A percentile compares a stretch with the other conserved stretches of the same genome.
phyloP scores from a whole-genome alignment of 37 sponge, comb jelly and placozoan species.

The Cliona cf. orientalis region DNA sequence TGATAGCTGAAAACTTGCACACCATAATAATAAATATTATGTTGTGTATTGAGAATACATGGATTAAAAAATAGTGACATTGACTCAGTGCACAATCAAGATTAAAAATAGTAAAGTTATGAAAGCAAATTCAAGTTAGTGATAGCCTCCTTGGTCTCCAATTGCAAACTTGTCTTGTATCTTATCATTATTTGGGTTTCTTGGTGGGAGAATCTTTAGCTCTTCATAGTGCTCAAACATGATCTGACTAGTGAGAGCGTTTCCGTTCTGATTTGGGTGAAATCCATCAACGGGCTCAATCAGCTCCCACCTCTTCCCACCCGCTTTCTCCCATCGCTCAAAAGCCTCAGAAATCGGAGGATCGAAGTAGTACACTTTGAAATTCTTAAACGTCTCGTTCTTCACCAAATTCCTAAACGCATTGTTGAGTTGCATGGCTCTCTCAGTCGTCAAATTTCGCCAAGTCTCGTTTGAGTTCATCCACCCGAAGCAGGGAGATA shows the following conservation, averaged over 20 bases:
- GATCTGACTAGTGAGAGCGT: slow-evolving; percentile 71
- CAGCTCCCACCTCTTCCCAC: slow-evolving; percentile 81
- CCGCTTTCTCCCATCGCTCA: slow-evolving; percentile 59
- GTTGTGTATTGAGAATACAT: too few relatives aligned
- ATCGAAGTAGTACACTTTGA: slow-evolving; percentile 76
- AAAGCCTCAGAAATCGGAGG: slow-evolving; percentile 55
- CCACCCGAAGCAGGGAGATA: slow-evolving; percentile 96
- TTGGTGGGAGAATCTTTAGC: slow-evolving; percentile 70
- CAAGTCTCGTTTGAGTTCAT: slow-evolving; percentile 88
- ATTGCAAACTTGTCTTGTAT: slow-evolving; percentile 81
- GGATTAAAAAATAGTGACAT: too few relatives aligned
- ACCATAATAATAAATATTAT: too few relatives aligned
- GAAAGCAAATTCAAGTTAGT: too few relatives aligned
- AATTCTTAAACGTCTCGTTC: slow-evolving; percentile 67
- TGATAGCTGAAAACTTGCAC: too few relatives aligned
- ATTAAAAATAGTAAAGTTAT: too few relatives aligned
- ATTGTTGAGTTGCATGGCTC: slow-evolving; percentile 78
- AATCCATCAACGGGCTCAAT: slow-evolving; percentile 97
- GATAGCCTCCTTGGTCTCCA: slow-evolving; percentile 91
- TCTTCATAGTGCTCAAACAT: slow-evolving; percentile 51
- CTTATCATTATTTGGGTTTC: slow-evolving; percentile 82
- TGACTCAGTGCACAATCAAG: too few relatives aligned
- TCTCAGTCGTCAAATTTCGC: slow-evolving; percentile 78
- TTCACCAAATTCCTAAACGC: slow-evolving; percentile 61
- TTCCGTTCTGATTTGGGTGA: slow-evolving; percentile 80